phyloP scores from a whole-genome alignment of 2,797 vertebrate species.

The Molossus molossus region DNA sequence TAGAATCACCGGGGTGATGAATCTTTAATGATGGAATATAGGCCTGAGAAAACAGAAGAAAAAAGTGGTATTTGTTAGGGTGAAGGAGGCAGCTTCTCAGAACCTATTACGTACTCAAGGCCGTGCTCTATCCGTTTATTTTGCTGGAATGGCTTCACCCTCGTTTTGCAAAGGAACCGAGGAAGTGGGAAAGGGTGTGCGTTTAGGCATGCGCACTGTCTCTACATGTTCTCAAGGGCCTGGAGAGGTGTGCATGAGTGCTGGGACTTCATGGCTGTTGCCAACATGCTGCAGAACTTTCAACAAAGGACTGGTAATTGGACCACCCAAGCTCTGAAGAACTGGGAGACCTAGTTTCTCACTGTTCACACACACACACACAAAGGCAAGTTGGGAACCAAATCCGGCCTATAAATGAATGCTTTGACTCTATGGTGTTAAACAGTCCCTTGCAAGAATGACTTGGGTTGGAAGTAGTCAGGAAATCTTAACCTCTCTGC shows the following conservation, averaged over 20 bases:
- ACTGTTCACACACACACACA: slow-evolving; percentile 50
- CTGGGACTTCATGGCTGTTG: slow-evolving; percentile 26
- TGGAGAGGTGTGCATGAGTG: neutral
- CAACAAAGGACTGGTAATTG: slow-evolving; percentile 84
- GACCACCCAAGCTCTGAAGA: slow-evolving; percentile 80
- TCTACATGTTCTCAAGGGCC: slow-evolving; percentile 5
- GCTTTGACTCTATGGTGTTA: neutral
- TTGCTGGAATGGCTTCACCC: neutral
- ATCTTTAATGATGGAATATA: slow-evolving; percentile 40
- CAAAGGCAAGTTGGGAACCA: slow-evolving; percentile 51
- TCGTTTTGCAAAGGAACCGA: slow-evolving; percentile 57
- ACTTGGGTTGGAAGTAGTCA: neutral
- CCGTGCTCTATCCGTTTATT: neutral
- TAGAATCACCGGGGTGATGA: slow-evolving; percentile 8
- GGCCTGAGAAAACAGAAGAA: slow-evolving; percentile 1
- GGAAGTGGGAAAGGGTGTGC: neutral
- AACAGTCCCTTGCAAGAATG: neutral
- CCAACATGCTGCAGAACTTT: slow-evolving; percentile 74
- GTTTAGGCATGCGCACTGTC: neutral
- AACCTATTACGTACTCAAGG: neutral
- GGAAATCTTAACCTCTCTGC: slow-evolving; percentile 11
- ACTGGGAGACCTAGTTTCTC: slow-evolving; percentile 74
- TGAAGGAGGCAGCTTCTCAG: neutral
- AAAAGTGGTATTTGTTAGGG: neutral
- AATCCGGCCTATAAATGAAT: slow-evolving; percentile 19